Base-by-base conservation (phyloP, 2,797 vertebrate species). In the Erithacus rubecula region DNA sequence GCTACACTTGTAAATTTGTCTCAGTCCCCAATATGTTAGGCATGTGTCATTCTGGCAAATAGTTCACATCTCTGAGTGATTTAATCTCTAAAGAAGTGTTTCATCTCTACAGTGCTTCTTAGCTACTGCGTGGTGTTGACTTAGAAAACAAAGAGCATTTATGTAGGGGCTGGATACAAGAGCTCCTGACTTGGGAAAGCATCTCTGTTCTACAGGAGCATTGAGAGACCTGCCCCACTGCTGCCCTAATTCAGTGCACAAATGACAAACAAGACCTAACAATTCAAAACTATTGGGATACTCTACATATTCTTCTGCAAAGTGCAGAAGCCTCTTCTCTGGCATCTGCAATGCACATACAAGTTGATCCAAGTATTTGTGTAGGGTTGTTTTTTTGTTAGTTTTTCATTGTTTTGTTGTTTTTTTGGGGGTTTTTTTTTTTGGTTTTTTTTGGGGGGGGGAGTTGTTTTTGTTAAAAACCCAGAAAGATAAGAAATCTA, bases 381-480 rank as follows among this genome's bases (percentile, higher is more conserved):
- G 14, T 19, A 30, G 24, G 46, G 46, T 8, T 0, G 6, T 27
- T 52, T 51, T 51, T 24, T 36, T 4, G 11, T 11, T 53, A 44
- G 3, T 47, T 52, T 52, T 41, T 62, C 8, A 12, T 24, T 6
- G 9, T 15, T 26, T 62, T 14, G 22, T 24, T 6, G 9, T 15
- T 26, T 26, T 9, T 16, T 51, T 15, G 26, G 15, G 9, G 24
- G 0, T 3, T 23, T 65, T 41, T 58, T 23, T 16, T 3, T 34
- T 49, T 27, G 1, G 27, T 51, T 11, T 51, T 29, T 0, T 5
- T n/a, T n/a, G n/a, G n/a, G n/a, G n/a, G n/a, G n/a, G n/a, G n/a
- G n/a, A n/a, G n/a, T n/a, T n/a, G n/a, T n/a, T n/a, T 46, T 49
- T 49, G 41, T 63, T 18, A 22, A 13, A 90, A 81, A 65, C 14